Evolutionary conservation across 2,888 invertebrate species (phyloP), one percentile per base, ranked within the genome.

Genomic region (Leptarthrus brevirostris): DNA sequence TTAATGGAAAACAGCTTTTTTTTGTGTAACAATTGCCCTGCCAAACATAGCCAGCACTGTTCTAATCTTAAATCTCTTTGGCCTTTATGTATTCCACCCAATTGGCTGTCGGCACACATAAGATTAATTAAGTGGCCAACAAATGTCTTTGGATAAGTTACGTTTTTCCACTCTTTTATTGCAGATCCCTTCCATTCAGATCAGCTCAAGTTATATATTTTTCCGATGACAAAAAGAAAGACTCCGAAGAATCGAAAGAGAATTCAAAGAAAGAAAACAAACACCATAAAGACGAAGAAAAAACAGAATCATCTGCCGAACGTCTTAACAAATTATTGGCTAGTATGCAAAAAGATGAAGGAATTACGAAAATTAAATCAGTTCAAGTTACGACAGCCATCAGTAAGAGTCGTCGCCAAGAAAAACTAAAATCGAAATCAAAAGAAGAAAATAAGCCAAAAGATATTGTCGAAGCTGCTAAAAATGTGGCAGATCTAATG

Each of bases 401-500:
- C 5, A 81, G 80, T n/a, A 80, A 79, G 2, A 36, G 72, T 6
- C 36, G 14, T 5, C 14, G 64, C n/a, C 36, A 72, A 36, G 14
- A 54, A 72, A 58, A 72, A 47, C 52, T 44, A 4, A 56, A 66
- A 54, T 2, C 34, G 14, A 12, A 18, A 16, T 79, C 79, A 16
- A 76, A 78, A 4, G 78, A 80, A 52, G 78, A 80, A 4, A 74
- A 72, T 0, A 76, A 77, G 10, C 58, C 78, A 3, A 80, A 81
- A 34, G 80, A 82, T 77, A 78, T 84, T 0, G 72, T 82, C 8
- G 78, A 80, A 14, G 94, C 94, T 8, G 93, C 91, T 0, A 88
- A 89, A 81, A 87, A 89, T 75, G 93, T 93, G n/a, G 94, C 94
- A 0, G 83, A 88, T 76, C 86, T 87, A 40, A 81, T 94, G 0